Conservation (phyloP, 2,113 vertebrate genomes). For the zebrafish (Danio rerio) region DNA sequence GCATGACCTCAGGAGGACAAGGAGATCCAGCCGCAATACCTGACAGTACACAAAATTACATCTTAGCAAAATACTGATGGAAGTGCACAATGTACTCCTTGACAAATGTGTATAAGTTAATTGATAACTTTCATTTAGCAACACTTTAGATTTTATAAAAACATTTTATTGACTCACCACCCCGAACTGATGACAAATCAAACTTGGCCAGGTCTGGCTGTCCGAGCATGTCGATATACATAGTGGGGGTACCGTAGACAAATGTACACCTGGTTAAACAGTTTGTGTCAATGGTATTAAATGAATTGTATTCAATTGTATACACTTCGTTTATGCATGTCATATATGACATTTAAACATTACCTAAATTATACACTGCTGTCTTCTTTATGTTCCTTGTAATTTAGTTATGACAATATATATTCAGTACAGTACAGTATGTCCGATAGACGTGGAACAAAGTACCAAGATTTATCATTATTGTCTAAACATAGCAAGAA, state of each 20-base stretch:
- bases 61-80: neutral
- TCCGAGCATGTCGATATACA: slow-evolving; percentile 88
- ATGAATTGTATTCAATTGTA: neutral
- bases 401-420: neutral
- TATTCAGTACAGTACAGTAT: too few species aligned
- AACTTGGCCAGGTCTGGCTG: slow-evolving; percentile 80
- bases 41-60: slow-evolving; percentile 58
- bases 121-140: neutral
- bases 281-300: neutral
- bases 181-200: slow-evolving; percentile 77
- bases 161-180: slow-evolving; percentile 76
- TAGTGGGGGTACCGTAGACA: slow-evolving; percentile 88
- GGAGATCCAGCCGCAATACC: slow-evolving; percentile 85
- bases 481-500: too few species aligned
- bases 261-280: slow-evolving; percentile 77
- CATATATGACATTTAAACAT: neutral
- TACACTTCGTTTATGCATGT: neutral
- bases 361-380: neutral
- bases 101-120: too few species aligned
- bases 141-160: neutral
- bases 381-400: neutral
- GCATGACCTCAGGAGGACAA: slow-evolving; percentile 84
- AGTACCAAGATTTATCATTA: too few species aligned
- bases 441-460: too few species aligned
- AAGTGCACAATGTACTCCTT: neutral